Percentiles rank a stretch among this genome's conserved stretches.
Evolutionary conservation across 2,113 vertebrate species (phyloP).

Genomic region (Ibidorhyncha struthersii): DNA sequence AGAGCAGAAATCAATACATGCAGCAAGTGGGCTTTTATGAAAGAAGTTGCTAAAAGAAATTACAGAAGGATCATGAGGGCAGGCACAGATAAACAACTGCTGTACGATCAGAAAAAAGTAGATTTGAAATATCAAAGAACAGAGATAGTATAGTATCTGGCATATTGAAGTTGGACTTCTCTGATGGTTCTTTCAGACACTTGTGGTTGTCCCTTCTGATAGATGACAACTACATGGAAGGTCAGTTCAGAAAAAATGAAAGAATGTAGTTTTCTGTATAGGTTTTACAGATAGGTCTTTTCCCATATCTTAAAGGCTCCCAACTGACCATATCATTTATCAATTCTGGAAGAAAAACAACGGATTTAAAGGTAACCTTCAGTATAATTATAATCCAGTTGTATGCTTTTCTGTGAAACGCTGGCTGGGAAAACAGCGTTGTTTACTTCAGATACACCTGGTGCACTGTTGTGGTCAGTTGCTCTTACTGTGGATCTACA

Average conservation of each 20-base stretch:
- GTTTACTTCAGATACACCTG: background rate
- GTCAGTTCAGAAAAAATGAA: background rate
- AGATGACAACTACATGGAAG: background rate
- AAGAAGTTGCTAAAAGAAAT: background rate
- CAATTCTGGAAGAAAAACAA: background rate
- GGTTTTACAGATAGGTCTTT: background rate
- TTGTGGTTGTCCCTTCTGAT: background rate
- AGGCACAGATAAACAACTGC: background rate
- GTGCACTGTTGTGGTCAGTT: background rate
- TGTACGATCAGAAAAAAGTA: background rate
- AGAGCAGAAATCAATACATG: background rate
- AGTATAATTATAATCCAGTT: background rate
- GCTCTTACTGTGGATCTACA: background rate
- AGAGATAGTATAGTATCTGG: background rate
- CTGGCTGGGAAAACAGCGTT: background rate
- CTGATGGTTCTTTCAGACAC: accelerated
- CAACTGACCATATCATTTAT: background rate
- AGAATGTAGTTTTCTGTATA: background rate
- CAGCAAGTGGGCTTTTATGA: background rate
- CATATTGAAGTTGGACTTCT: background rate
- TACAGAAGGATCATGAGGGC: background rate
- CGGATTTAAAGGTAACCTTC: background rate
- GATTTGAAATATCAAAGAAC: background rate
- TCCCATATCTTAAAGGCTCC: background rate
- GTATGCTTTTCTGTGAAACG: background rate